These are phyloP conservation scores for Gorsachius goisagi DNA, from an alignment of 2,113 vertebrate species.

Conservation along the genomic window DNA sequence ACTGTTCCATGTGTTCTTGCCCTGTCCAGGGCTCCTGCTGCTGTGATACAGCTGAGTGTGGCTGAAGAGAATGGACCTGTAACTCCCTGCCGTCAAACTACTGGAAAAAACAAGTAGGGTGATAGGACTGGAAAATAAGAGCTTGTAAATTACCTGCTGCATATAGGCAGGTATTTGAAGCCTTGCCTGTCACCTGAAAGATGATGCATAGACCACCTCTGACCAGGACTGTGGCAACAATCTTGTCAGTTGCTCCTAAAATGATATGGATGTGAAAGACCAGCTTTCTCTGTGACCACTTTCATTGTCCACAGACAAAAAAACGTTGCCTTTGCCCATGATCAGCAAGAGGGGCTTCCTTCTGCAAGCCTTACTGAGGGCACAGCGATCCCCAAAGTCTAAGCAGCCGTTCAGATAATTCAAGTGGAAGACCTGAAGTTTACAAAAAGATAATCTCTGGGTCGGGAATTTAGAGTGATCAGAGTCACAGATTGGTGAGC, in stretches of 20 bases:
- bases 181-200: not conserved
- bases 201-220: not conserved
- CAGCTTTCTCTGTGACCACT: not conserved
- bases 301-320: not conserved
- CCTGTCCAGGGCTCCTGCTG: not conserved
- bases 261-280: not conserved
- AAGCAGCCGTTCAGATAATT: not conserved
- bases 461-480: not conserved
- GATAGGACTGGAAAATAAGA: not conserved
- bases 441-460: not conserved
- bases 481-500: not conserved
- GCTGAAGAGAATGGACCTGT: not conserved
- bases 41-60: not conserved
- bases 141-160: not conserved
- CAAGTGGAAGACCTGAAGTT: not conserved
- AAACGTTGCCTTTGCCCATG: rapidly evolving
- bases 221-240: not conserved
- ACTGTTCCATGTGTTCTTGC: not conserved
- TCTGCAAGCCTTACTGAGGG: not conserved
- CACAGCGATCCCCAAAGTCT: not conserved
- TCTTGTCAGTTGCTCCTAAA: not conserved
- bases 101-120: not conserved
- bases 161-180: not conserved
- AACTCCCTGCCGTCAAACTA: not conserved
- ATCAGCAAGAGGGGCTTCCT: not conserved